Evolutionary conservation across 2,113 vertebrate species (phyloP).

Genomic region (Eudyptes chrysolophus): DNA sequence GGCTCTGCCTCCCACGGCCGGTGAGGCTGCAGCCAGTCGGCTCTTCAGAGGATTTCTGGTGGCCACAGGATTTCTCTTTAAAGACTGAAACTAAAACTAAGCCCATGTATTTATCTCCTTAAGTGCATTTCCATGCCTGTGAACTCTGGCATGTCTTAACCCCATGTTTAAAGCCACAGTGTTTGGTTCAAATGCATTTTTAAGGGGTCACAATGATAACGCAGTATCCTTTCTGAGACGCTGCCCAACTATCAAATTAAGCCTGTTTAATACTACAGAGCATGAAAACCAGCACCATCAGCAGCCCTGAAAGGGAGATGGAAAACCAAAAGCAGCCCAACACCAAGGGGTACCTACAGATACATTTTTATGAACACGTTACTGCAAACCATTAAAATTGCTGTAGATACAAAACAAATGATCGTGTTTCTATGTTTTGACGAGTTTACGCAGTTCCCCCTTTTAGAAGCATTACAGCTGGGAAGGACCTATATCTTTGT

Average conservation of each 20-base stretch:
- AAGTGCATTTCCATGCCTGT: background rate
- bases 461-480: conserved; percentile 64
- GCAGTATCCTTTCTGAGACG: background rate
- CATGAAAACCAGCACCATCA: conserved; percentile 17
- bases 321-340: conserved; percentile 35
- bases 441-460: background rate
- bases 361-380: background rate
- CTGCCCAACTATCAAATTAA: background rate
- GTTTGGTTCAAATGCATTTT: background rate
- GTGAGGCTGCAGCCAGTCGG: background rate
- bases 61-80: background rate
- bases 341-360: background rate
- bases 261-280: rapidly evolving
- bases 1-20: background rate
- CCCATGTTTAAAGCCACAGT: background rate
- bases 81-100: background rate
- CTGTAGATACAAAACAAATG: conserved; percentile 28
- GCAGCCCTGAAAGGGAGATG: background rate
- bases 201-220: background rate
- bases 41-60: background rate
- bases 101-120: background rate
- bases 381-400: conserved; percentile 54
- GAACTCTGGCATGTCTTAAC: background rate
- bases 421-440: conserved; percentile 15
- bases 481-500: conserved; percentile 66